These are phyloP conservation scores for Plebejus anna DNA, from an alignment of 2,888 invertebrate species.

Conservation along the genomic window DNA sequence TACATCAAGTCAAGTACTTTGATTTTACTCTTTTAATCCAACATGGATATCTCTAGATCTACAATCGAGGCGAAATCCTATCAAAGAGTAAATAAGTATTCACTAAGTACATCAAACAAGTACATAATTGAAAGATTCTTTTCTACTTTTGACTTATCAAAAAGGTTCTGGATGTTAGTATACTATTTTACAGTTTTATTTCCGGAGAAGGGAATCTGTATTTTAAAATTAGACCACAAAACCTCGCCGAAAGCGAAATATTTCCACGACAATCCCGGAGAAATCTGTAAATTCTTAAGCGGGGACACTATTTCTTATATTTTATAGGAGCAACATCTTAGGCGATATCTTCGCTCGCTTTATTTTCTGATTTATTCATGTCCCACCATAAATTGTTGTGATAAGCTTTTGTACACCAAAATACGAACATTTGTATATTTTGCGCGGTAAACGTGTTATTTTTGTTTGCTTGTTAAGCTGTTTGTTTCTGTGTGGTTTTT, in stretches of 20 bases:
- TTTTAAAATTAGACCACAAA: not conserved
- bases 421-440: slow-evolving; percentile 2
- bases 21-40: no score
- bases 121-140: no score
- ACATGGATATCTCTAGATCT: no score
- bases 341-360: slow-evolving; percentile 63
- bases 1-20: no score
- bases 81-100: no score
- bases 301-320: slow-evolving; percentile 45
- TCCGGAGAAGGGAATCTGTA: not conserved
- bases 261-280: not conserved
- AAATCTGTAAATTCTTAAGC: slow-evolving; percentile 46
- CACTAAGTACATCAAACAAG: no score
- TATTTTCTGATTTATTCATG: slow-evolving; percentile 75
- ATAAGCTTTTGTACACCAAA: slow-evolving; percentile 44
- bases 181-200: not conserved
- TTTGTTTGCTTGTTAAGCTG: not conserved
- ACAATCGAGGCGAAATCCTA: no score
- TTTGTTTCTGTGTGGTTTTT: not conserved
- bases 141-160: no score
- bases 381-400: slow-evolving; percentile 63
- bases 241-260: not conserved
- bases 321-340: slow-evolving; percentile 69
- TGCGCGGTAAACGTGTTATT: not conserved
- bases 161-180: not conserved